Evolutionary conservation across 1,140 invertebrate species (phyloP).

Genomic region (Teleogryllus occipitalis): DNA sequence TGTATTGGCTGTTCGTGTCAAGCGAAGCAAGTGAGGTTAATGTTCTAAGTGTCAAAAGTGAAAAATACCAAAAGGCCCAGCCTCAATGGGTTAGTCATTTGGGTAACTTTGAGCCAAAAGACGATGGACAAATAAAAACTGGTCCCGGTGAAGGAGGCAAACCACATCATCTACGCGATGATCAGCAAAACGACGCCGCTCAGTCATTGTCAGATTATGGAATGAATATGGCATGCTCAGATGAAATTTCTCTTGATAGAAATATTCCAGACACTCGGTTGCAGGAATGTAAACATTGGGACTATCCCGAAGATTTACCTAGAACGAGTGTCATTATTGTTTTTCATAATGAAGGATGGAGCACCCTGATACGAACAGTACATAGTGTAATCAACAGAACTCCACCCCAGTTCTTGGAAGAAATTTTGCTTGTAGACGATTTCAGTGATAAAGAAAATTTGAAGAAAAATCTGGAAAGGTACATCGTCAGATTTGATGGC

Average conservation of each 20-base stretch:
- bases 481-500: constrained; percentile 77
- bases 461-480: constrained; percentile 79
- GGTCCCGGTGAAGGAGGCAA: constrained; percentile 82
- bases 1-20: background rate
- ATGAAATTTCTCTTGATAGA: constrained; percentile 79
- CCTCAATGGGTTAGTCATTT: constrained; percentile 35
- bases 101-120: constrained; percentile 61
- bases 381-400: constrained; percentile 91
- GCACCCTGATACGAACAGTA: constrained; percentile 90
- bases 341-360: constrained; percentile 98
- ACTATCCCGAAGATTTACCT: constrained; percentile 84
- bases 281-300: constrained; percentile 92
- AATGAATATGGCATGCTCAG: constrained; percentile 95
- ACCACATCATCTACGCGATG: constrained; percentile 59
- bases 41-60: background rate
- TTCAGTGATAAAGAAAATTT: constrained; percentile 94
- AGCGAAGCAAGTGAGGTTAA: background rate
- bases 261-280: constrained; percentile 79
- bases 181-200: constrained; percentile 65
- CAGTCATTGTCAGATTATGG: constrained; percentile 82
- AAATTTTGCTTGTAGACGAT: constrained; percentile 97
- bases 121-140: constrained; percentile 40
- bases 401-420: constrained; percentile 82
- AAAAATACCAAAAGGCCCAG: background rate
- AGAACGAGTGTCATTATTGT: constrained; percentile 93